Conservation (phyloP, 2,797 vertebrate genomes). For the Hemitrygon akajei region DNA sequence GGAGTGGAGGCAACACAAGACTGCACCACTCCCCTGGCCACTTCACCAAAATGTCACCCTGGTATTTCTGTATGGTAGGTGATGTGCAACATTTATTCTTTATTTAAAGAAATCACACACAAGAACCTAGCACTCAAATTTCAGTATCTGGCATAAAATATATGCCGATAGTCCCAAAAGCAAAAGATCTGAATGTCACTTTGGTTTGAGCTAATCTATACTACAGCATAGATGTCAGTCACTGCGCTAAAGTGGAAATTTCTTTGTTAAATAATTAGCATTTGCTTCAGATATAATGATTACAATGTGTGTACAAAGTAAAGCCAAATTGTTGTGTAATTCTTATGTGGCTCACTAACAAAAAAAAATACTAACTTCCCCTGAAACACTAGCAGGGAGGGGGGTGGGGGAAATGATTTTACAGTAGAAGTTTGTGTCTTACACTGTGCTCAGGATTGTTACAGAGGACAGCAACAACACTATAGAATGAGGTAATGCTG, state of each 20-base stretch:
- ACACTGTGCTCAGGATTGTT: neutral
- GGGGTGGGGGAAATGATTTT: neutral
- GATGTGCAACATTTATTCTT: too few species aligned
- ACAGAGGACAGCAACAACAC: neutral
- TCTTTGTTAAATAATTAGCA: neutral
- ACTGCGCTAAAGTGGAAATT: neutral
- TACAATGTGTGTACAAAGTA: neutral
- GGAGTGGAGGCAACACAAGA: too few species aligned
- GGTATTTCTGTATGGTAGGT: too few species aligned
- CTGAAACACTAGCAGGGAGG: neutral
- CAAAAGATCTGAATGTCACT: too few species aligned
- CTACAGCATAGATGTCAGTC: neutral
- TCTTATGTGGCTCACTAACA: neutral
- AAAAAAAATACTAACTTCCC: too few species aligned
- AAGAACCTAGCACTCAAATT: too few species aligned
- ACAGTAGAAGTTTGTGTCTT: neutral
- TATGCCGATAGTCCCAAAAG: too few species aligned
- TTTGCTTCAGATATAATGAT: slow-evolving; percentile 12
- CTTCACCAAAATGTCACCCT: too few species aligned
- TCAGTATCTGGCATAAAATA: too few species aligned
- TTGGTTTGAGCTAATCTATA: neutral
- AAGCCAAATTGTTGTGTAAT: neutral
- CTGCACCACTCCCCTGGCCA: too few species aligned
- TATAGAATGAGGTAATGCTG: neutral
- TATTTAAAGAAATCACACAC: too few species aligned